phyloP scores from a whole-genome alignment of 2,888 invertebrate species.

The Elegia similella region DNA sequence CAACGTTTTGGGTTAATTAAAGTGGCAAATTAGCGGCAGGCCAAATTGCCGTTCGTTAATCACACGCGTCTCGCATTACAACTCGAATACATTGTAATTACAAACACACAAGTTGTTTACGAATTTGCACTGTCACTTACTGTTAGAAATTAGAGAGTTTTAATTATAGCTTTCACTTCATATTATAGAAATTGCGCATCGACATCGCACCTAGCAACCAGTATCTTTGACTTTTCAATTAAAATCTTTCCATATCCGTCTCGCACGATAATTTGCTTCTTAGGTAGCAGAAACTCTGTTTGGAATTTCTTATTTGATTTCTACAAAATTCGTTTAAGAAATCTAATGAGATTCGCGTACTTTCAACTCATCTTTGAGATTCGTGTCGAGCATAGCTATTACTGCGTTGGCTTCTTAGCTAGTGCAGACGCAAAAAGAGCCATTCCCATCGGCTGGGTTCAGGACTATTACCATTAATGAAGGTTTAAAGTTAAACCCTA shows the following conservation, averaged over 20 bases:
- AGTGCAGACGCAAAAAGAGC: constrained; percentile 58
- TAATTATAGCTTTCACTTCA: constrained; percentile 69
- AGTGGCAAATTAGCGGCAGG: constrained; percentile 64
- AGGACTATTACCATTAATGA: constrained; percentile 73
- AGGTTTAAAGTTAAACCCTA: constrained; percentile 67
- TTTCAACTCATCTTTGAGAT: constrained; percentile 29
- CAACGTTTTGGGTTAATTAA: constrained; percentile 48
- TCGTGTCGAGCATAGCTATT: constrained; percentile 59
- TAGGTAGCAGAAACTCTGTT: background rate
- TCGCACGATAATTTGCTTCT: background rate
- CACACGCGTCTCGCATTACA: constrained; percentile 57
- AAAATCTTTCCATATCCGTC: background rate
- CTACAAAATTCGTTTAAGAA: constrained; percentile 20
- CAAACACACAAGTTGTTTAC: constrained; percentile 49
- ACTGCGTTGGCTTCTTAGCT: constrained; percentile 49
- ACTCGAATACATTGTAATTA: constrained; percentile 64
- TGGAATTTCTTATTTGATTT: constrained; percentile 22
- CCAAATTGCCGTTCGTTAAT: constrained; percentile 50
- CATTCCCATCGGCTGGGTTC: constrained; percentile 64
- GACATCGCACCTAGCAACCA: constrained; percentile 1
- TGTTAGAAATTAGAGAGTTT: constrained; percentile 65
- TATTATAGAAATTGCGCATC: constrained; percentile 11
- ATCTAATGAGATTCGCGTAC: constrained; percentile 30
- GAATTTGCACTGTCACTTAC: constrained; percentile 70
- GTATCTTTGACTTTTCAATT: background rate